Percentiles rank a stretch among this genome's conserved stretches.
Conservation (phyloP, 2,888 invertebrate genomes). For the Dolichopus griseipennis region DNA sequence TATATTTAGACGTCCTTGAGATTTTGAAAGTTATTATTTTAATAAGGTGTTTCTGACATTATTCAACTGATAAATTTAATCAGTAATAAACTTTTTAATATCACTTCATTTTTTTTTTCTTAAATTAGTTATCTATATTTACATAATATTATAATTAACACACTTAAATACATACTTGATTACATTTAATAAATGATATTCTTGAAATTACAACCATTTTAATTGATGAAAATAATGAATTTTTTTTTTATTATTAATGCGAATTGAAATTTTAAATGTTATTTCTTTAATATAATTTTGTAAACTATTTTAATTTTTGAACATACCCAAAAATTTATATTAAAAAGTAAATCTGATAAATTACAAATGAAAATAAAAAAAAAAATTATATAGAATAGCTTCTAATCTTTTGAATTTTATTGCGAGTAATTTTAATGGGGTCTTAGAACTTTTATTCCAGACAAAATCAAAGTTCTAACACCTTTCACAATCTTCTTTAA, state of each 20-base stretch:
- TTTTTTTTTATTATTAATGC: not conserved
- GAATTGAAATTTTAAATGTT: not conserved
- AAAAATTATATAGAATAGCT: not conserved
- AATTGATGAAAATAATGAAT: not conserved
- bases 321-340: conserved; percentile 2
- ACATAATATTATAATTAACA: no score
- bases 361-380: not conserved
- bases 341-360: not conserved
- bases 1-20: no score
- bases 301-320: not conserved
- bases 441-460: not conserved
- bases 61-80: no score
- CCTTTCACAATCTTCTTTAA: no score
- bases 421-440: not conserved
- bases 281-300: not conserved
- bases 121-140: no score
- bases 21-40: no score
- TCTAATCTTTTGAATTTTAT: not conserved
- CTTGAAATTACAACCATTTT: not conserved
- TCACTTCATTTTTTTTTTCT: no score
- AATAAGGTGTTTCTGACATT: no score
- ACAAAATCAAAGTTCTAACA: not conserved
- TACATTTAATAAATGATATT: not conserved
- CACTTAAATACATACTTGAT: not conserved
- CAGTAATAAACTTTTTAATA: no score